Evolutionary conservation across 2,888 invertebrate genomes (phyloP).

Genomic region (Platycnemis pennipes): DNA sequence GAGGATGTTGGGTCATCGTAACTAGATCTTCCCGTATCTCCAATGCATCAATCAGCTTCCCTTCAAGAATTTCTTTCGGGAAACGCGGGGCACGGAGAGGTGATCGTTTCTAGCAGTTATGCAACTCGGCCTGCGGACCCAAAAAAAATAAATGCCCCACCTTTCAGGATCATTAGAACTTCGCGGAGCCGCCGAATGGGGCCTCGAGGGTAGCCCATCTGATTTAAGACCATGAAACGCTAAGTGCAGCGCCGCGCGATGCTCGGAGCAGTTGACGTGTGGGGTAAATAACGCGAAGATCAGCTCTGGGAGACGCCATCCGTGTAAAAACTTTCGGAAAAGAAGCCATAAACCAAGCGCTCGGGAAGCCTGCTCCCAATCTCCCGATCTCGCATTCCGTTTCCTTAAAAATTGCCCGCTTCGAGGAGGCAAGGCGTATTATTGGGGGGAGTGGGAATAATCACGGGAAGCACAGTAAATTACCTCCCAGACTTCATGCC

Average conservation of each 20-base stretch:
- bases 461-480: not conserved
- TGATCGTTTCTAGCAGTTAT: no score
- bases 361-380: not conserved
- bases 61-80: no score
- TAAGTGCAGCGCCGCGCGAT: not conserved
- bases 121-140: no score
- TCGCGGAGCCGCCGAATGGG: not conserved
- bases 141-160: not conserved
- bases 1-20: no score
- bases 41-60: no score
- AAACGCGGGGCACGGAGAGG: no score
- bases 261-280: not conserved
- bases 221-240: not conserved
- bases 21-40: no score
- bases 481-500: not conserved
- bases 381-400: not conserved
- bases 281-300: not conserved
- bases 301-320: not conserved
- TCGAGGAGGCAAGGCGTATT: not conserved
- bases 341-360: slow-evolving; percentile 12
- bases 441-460: not conserved
- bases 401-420: not conserved
- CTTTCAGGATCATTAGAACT: not conserved
- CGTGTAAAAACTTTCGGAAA: not conserved
- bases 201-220: not conserved